Evolutionary conservation across 2,113 vertebrate species (phyloP).

Genomic region (Malurus melanocephalus): DNA sequence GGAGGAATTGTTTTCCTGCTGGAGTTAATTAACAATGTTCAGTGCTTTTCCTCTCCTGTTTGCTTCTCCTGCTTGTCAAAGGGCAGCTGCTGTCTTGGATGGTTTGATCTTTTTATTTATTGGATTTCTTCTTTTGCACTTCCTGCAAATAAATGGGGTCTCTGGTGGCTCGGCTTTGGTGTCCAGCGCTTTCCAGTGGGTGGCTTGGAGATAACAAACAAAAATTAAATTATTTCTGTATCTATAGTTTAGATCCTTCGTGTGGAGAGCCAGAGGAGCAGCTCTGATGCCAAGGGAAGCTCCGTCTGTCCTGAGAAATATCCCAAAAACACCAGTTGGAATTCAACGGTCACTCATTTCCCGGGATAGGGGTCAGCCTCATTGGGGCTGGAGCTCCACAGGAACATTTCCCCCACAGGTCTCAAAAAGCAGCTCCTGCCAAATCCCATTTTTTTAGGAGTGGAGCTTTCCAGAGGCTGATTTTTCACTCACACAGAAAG

Average conservation of each 20-base stretch:
- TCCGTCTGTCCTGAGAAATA: neutral
- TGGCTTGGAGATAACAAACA: neutral
- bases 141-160: neutral
- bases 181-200: neutral
- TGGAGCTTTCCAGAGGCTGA: neutral
- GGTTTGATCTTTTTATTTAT: neutral
- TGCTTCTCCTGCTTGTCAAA: neutral
- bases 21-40: conserved; percentile 25
- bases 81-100: neutral
- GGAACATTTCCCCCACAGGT: neutral
- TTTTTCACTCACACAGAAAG: neutral
- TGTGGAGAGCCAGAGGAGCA: neutral
- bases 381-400: too few species aligned
- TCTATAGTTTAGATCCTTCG: neutral
- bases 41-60: neutral
- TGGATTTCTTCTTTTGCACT: neutral
- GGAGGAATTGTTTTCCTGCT: conserved; percentile 21
- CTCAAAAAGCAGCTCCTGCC: neutral
- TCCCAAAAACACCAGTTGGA: neutral
- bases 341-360: conserved; percentile 1
- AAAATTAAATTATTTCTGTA: too few species aligned
- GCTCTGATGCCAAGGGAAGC: neutral
- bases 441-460: neutral
- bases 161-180: neutral
- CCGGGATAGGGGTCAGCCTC: neutral